A percentile compares a stretch with the other conserved stretches of the same genome.
Evolutionary conservation across 2,797 vertebrate species (phyloP).

Genomic region (Cyclura pinguis): DNA sequence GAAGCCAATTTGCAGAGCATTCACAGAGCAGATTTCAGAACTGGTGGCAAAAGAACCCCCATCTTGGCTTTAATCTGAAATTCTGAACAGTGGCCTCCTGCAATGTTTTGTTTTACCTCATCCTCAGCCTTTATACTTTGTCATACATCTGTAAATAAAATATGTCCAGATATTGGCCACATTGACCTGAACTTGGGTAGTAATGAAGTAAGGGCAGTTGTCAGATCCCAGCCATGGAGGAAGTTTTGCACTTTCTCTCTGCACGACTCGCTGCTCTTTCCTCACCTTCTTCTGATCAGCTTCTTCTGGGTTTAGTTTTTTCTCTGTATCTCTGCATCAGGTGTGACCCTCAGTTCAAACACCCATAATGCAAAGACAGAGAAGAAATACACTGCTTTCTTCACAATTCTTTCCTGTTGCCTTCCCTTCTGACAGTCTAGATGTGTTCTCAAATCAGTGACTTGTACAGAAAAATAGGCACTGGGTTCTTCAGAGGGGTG

Average conservation of each 20-base stretch:
- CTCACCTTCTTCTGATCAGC: background rate
- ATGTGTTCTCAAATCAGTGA: background rate
- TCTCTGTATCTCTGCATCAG: background rate
- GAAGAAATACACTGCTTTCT: background rate
- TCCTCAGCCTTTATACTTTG: background rate
- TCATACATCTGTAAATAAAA: background rate
- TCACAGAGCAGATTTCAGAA: background rate
- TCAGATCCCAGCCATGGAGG: background rate
- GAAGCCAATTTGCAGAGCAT: background rate
- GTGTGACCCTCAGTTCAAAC: background rate
- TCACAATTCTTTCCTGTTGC: background rate
- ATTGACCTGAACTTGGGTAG: background rate
- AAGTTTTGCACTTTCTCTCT: background rate
- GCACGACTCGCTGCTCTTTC: background rate
- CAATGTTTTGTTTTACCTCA: background rate
- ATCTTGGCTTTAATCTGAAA: background rate
- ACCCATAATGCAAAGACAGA: background rate
- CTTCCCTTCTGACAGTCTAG: background rate
- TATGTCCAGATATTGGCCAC: background rate
- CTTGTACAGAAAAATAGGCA: background rate
- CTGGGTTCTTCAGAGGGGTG: background rate
- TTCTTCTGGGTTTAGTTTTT: background rate
- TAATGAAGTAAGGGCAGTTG: background rate
- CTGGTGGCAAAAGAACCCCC: background rate
- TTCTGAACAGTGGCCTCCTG: background rate